A percentile compares a stretch with the other conserved stretches of the same genome.
Evolutionary conservation across 2,113 vertebrate genomes (phyloP).

Genomic region (Ceyx melanurus): DNA sequence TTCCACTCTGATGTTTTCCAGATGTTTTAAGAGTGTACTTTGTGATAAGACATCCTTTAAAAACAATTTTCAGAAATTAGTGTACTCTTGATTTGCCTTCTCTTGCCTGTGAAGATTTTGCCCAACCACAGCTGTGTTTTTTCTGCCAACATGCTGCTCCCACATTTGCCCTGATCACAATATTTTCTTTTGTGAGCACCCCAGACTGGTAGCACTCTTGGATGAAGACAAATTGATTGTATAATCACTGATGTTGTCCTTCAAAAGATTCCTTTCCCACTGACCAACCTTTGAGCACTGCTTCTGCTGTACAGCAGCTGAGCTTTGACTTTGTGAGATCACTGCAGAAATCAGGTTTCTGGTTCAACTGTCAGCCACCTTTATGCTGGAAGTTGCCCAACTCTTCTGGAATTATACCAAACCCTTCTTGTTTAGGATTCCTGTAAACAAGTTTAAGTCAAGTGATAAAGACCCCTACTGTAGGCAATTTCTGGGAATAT

Average conservation of each 20-base stretch:
- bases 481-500: background rate
- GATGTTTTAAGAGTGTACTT: background rate
- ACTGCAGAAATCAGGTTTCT: background rate
- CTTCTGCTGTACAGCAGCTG: background rate
- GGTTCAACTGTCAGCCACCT: background rate
- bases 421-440: background rate
- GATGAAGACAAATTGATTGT: background rate
- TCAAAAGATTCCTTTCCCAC: background rate
- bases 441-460: background rate
- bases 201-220: background rate
- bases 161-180: background rate
- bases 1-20: slow-evolving; percentile 9
- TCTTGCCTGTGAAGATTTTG: background rate
- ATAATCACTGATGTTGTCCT: background rate
- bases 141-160: background rate
- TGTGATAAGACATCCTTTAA: background rate
- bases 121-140: background rate
- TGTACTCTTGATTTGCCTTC: background rate
- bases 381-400: background rate
- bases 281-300: background rate
- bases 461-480: background rate
- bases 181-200: background rate
- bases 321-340: background rate
- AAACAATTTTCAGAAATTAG: background rate
- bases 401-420: background rate